These are phyloP conservation scores for Myoxocephalus aenaeus DNA, from an alignment of 2,797 vertebrate genomes.

Conservation along the genomic window DNA sequence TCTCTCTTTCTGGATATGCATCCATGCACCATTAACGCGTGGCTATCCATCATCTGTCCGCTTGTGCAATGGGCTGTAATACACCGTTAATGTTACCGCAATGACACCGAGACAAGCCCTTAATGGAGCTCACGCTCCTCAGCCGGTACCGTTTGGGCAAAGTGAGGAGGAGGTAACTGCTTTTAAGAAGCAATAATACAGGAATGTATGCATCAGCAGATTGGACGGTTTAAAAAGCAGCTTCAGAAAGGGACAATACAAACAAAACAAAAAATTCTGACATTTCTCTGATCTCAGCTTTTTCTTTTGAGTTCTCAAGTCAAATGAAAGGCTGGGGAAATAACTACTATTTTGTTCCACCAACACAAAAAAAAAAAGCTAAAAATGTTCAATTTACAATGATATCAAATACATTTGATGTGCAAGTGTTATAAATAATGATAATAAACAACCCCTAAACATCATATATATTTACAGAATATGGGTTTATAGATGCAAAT, in stretches of 20 bases:
- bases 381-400: background rate
- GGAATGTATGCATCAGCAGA: background rate
- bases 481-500: background rate
- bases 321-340: background rate
- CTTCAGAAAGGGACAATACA: background rate
- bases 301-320: background rate
- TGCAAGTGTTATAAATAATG: background rate
- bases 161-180: background rate
- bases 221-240: background rate
- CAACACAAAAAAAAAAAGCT: background rate
- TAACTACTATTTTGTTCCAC: too few species aligned
- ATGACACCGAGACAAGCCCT: slow-evolving; percentile 31
- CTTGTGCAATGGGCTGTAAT: slow-evolving; percentile 58
- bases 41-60: slow-evolving; percentile 70
- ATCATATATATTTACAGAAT: background rate
- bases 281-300: background rate
- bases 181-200: slow-evolving; percentile 3
- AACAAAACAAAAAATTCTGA: background rate
- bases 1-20: slow-evolving; percentile 52
- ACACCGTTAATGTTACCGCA: slow-evolving; percentile 58
- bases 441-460: background rate
- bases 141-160: slow-evolving; percentile 17
- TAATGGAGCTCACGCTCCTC: slow-evolving; percentile 48
- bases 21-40: slow-evolving; percentile 70
- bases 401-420: background rate